Conservation (phyloP, 2,888 invertebrate species). For the Thera obeliscata region DNA sequence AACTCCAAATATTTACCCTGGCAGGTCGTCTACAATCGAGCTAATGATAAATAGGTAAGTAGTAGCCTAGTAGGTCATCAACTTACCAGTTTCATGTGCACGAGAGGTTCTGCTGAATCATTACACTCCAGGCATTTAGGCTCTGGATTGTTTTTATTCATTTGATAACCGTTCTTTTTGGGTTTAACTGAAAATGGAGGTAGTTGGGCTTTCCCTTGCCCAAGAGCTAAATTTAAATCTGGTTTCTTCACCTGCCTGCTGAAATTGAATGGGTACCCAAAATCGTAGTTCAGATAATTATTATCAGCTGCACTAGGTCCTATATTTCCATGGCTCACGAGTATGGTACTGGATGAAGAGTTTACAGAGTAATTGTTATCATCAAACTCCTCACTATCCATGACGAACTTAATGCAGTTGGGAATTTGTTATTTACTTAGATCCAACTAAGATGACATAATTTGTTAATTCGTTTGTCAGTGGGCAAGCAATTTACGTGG, state of each 20-base stretch:
- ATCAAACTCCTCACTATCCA: slow-evolving; percentile 30
- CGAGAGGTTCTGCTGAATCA: slow-evolving; percentile 43
- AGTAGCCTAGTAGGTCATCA: too few relatives aligned
- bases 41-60: too few relatives aligned
- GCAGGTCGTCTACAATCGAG: not conserved
- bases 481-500: slow-evolving; percentile 6
- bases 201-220: slow-evolving; percentile 6
- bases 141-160: slow-evolving; percentile 20
- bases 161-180: slow-evolving; percentile 1
- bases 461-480: not conserved
- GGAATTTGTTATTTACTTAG: slow-evolving; percentile 1
- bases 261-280: slow-evolving; percentile 23
- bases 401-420: slow-evolving; percentile 1
- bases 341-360: slow-evolving; percentile 22
- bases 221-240: slow-evolving; percentile 2
- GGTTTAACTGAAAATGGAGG: slow-evolving; percentile 4
- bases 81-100: slow-evolving; percentile 47
- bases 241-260: slow-evolving; percentile 15
- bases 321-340: slow-evolving; percentile 4
- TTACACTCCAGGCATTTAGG: slow-evolving; percentile 30
- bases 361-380: slow-evolving; percentile 22
- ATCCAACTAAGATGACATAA: not conserved
- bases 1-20: too few relatives aligned
- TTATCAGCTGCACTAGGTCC: slow-evolving; percentile 19
- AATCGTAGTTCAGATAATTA: slow-evolving; percentile 26